Percentiles rank a stretch among this genome's conserved stretches.
Evolutionary conservation across 2,113 vertebrate species (phyloP).

Genomic region (Marmota flaviventris): DNA sequence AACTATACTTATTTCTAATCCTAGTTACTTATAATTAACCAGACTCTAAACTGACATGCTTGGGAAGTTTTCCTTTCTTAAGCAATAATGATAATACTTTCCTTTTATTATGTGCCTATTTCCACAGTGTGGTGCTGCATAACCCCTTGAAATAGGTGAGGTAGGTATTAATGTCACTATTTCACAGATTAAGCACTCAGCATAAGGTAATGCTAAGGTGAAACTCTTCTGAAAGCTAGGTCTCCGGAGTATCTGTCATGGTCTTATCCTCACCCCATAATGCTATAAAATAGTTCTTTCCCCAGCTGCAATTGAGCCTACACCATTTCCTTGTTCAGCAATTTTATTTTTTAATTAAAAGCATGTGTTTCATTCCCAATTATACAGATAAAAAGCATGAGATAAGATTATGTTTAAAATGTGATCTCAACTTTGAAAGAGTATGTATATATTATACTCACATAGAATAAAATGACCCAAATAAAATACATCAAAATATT

Average conservation of each 20-base stretch:
- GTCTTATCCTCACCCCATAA: not conserved
- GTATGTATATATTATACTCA: not conserved
- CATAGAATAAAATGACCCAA: slow-evolving; percentile 11
- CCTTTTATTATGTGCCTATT: not conserved
- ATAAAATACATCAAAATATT: not conserved
- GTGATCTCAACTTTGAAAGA: not conserved
- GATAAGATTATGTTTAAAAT: slow-evolving; percentile 36
- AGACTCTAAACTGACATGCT: not conserved
- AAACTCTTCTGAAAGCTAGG: not conserved
- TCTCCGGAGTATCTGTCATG: not conserved
- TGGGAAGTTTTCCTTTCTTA: not conserved
- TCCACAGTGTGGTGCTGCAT: not conserved
- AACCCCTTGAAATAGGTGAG: not conserved
- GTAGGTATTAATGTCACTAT: not conserved
- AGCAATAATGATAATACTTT: not conserved
- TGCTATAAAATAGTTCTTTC: not conserved
- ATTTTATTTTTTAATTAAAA: slow-evolving; percentile 45
- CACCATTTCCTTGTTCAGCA: not conserved
- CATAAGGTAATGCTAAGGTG: not conserved
- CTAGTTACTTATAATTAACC: not conserved
- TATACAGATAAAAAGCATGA: slow-evolving; percentile 4
- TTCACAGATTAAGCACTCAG: not conserved
- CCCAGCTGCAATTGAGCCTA: not conserved
- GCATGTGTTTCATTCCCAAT: not conserved
- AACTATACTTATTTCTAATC: not conserved